Base-by-base conservation (phyloP, 1,140 invertebrate genomes). In the Eufriesea mexicana region DNA sequence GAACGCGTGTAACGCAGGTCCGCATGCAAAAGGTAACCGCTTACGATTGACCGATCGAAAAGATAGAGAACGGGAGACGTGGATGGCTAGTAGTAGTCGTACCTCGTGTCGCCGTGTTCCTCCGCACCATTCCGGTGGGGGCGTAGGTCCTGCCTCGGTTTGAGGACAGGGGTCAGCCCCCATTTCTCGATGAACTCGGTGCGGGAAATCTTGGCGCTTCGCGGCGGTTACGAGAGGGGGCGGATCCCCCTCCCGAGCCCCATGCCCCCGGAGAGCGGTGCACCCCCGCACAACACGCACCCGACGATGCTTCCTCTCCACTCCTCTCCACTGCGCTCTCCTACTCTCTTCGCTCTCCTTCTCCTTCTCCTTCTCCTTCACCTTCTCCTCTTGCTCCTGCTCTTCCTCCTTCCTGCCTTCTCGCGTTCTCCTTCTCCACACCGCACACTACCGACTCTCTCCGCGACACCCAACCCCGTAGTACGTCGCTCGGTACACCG, bases 141-240 rank as follows among this genome's bases (percentile, higher is more conserved):
- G 96, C 95, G 95, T 95, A 96, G 96, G 96, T 98, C 97, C 97
- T 97, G 97, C 96, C 97, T 97, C 96, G 97, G 97, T 95, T 96
- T 97, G 96, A 98, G 97, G 96, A 98, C 97, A 96, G 97, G 97
- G 96, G 97, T 98, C 95, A 98, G 97, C 96, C 97, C 97, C 97
- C 97, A 98, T 98, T 97, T 97, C 96, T 98, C 97, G 95, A 98
- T 96, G 95, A 98, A 97, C 96, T 98, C 97, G 97, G 98, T 97
- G 95, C 97, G 97, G 96, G 97, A 97, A 98, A 98, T 98, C 96
- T 97, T 98, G 97, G 95, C 96, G 93, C 89, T 92, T 94, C 91
- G 92, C 91, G 92, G 92, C 91, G 92, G 93, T 95, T 95, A 94
- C 92, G 94, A 94, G 94, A 94, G 94, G 93, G 93, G 94, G 94